phyloP scores from a whole-genome alignment of 2,797 vertebrate species.

The Nothura maculosa region DNA sequence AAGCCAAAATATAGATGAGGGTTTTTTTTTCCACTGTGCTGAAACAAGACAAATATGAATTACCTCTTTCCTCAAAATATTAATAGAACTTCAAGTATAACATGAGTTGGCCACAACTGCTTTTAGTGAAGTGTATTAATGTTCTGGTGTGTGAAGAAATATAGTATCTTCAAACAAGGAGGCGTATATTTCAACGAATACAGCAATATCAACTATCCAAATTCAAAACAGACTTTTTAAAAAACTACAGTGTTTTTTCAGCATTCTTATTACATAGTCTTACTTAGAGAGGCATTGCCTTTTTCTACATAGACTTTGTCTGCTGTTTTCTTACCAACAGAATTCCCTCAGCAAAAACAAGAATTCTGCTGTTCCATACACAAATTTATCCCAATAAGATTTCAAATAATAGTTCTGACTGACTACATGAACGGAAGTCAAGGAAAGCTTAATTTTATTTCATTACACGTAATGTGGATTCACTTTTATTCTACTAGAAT shows the following conservation, averaged over 20 bases:
- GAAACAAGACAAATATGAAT: neutral
- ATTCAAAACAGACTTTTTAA: neutral
- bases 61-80: conserved; percentile 32
- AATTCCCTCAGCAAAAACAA: conserved; percentile 2
- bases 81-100: conserved; percentile 11
- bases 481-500: conserved; percentile 44
- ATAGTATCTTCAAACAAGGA: neutral
- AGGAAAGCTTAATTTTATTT: conserved; percentile 47
- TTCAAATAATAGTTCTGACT: conserved; percentile 28
- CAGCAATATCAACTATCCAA: neutral
- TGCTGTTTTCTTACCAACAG: conserved; percentile 9
- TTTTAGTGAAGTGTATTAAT: neutral
- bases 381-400: conserved; percentile 13
- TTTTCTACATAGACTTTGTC: neutral
- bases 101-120: neutral
- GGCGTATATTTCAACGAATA: neutral
- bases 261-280: accelerated
- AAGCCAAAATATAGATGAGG: conserved; percentile 28
- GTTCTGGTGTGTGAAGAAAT: neutral
- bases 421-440: conserved; percentile 15
- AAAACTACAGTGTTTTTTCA: neutral
- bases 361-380: conserved; percentile 31
- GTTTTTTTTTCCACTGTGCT: neutral
- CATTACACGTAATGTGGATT: conserved; percentile 29
- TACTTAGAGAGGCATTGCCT: neutral